Evolutionary conservation across 2,888 invertebrate genomes (phyloP).

Genomic region (Sepiola atlantica): DNA sequence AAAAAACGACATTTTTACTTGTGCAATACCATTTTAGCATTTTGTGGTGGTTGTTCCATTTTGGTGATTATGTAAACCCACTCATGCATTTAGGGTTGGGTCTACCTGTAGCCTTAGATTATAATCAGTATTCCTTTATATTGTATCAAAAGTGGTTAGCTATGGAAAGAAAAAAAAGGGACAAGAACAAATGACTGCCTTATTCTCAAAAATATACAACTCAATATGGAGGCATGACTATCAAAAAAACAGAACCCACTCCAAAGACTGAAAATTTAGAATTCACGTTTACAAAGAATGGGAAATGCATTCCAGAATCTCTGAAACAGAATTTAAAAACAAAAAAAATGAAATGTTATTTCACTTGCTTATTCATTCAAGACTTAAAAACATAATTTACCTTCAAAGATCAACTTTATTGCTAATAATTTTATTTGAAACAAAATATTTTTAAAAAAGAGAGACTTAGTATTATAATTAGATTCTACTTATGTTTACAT

Average conservation of each 20-base stretch:
- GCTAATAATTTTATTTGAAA: neutral
- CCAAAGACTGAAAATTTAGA: neutral
- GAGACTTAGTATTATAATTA: neutral
- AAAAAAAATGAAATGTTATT: neutral
- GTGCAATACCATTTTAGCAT: conserved; percentile 32
- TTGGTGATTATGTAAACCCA: neutral
- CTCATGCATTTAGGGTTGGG: conserved; percentile 19
- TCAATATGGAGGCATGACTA: neutral
- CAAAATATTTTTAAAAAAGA: neutral
- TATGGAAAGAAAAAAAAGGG: neutral
- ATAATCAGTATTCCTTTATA: conserved; percentile 21
- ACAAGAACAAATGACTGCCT: neutral
- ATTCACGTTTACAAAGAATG: neutral
- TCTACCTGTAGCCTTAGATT: conserved; percentile 32
- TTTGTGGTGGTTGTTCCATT: neutral
- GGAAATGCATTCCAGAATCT: neutral
- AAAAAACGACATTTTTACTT: neutral
- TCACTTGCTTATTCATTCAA: neutral
- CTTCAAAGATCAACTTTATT: neutral
- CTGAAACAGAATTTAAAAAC: neutral
- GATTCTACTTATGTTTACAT: neutral
- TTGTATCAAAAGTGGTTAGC: conserved; percentile 32
- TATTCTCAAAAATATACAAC: neutral
- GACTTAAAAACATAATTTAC: neutral
- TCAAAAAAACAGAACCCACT: neutral